Conservation (phyloP, 2,888 invertebrate genomes). For the Bombylius discolor region DNA sequence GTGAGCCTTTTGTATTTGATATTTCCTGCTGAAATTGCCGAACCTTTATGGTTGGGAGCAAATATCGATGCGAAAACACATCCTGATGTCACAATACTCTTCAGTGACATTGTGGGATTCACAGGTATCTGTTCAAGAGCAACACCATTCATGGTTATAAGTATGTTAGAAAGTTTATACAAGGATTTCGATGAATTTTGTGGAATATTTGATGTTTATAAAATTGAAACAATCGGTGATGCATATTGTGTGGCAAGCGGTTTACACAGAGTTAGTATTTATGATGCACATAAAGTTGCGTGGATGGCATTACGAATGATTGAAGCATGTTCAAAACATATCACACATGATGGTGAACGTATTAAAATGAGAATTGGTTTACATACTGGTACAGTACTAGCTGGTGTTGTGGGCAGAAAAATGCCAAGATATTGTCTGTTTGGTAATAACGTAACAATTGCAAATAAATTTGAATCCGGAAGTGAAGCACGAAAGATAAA, state of each 20-base stretch:
- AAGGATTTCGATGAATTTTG: slow-evolving; percentile 88
- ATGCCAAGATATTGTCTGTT: slow-evolving; percentile 76
- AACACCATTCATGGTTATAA: slow-evolving; percentile 91
- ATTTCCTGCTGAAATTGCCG: slow-evolving; percentile 90
- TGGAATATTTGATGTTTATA: slow-evolving; percentile 86
- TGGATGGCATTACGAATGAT: slow-evolving; percentile 97
- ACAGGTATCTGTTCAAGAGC: slow-evolving; percentile 91
- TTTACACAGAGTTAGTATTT: slow-evolving; percentile 69
- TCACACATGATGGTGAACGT: slow-evolving; percentile 82
- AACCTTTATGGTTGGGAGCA: slow-evolving; percentile 84
- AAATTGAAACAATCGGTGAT: slow-evolving; percentile 95
- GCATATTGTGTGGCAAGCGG: slow-evolving; percentile 94
- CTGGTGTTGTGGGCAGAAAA: slow-evolving; percentile 87
- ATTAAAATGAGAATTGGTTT: slow-evolving; percentile 94
- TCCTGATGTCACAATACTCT: slow-evolving; percentile 87
- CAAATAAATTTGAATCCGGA: slow-evolving; percentile 91
- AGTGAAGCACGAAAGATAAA: slow-evolving; percentile 85
- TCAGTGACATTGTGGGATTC: slow-evolving; percentile 93
- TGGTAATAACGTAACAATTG: slow-evolving; percentile 88
- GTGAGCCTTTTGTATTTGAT: slow-evolving; percentile 86
- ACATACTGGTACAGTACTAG: slow-evolving; percentile 84
- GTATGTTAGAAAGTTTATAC: slow-evolving; percentile 85
- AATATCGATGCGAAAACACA: slow-evolving; percentile 86
- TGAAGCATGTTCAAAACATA: slow-evolving; percentile 72
- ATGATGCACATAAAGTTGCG: slow-evolving; percentile 87